Conservation (phyloP, 2,113 vertebrate genomes). For the Tricholaema leucomelas region DNA sequence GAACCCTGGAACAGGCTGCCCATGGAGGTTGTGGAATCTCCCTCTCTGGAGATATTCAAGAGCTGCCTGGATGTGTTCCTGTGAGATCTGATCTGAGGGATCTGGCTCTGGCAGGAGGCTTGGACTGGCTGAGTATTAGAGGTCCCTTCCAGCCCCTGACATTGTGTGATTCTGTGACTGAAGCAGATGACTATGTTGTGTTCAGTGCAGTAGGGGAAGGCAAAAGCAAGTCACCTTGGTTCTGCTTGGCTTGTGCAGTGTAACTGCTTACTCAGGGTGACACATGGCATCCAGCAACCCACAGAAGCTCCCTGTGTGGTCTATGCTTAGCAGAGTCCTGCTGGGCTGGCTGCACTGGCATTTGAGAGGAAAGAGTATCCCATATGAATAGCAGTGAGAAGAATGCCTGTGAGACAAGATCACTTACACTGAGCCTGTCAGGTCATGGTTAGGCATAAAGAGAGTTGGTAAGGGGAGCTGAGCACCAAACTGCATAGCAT, state of each 20-base stretch:
- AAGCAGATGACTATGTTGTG: neutral
- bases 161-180: too few relatives aligned
- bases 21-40: too few relatives aligned
- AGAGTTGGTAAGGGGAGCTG: neutral
- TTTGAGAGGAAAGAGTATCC: neutral
- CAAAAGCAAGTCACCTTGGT: neutral
- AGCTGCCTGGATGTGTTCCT: too few relatives aligned
- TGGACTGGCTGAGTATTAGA: too few relatives aligned
- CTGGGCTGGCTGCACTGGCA: neutral
- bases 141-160: too few relatives aligned
- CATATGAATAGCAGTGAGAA: neutral
- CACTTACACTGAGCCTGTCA: neutral
- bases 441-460: neutral
- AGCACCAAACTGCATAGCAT: neutral
- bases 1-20: too few relatives aligned
- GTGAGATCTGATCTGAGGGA: too few relatives aligned
- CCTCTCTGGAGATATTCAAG: too few relatives aligned
- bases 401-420: neutral
- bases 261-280: rapidly evolving
- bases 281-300: neutral
- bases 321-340: neutral
- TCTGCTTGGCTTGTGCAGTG: neutral
- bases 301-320: neutral
- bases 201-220: neutral
- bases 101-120: too few relatives aligned